Evolutionary conservation across 2,797 vertebrate species (phyloP).

Genomic region (Cyprinodon diabolis): DNA sequence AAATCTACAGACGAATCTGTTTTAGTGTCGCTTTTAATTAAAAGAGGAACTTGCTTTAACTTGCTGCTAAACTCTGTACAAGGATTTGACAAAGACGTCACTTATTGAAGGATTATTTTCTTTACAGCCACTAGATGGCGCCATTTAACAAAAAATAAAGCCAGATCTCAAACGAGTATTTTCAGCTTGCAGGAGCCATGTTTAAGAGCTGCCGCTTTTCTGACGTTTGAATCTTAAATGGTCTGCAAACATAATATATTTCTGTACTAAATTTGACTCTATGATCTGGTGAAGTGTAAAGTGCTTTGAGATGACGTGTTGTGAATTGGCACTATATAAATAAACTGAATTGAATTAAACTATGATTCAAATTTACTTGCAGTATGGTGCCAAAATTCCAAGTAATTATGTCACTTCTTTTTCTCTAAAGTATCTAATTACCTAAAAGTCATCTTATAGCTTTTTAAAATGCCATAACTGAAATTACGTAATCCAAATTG

Average conservation of each 20-base stretch:
- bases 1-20: background rate
- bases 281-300: too few species aligned
- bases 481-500: background rate
- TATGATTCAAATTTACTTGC: background rate
- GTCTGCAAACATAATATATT: background rate
- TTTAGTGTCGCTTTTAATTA: background rate
- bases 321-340: too few species aligned
- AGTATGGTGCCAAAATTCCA: background rate
- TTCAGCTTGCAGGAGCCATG: background rate
- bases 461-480: background rate
- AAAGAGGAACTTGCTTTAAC: constrained; percentile 6
- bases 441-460: background rate
- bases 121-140: constrained; percentile 60
- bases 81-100: constrained; percentile 63
- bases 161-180: too few species aligned
- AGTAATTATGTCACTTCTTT: background rate
- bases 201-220: background rate
- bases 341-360: too few species aligned
- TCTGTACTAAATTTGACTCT: background rate
- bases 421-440: background rate
- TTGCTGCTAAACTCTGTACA: constrained; percentile 10
- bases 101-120: background rate
- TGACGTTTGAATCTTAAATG: background rate
- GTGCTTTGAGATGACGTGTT: too few species aligned
- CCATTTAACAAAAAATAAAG: constrained; percentile 49